These are phyloP conservation scores for Adela reaumurella DNA, from an alignment of 2,888 invertebrate species.

Conservation along the genomic window DNA sequence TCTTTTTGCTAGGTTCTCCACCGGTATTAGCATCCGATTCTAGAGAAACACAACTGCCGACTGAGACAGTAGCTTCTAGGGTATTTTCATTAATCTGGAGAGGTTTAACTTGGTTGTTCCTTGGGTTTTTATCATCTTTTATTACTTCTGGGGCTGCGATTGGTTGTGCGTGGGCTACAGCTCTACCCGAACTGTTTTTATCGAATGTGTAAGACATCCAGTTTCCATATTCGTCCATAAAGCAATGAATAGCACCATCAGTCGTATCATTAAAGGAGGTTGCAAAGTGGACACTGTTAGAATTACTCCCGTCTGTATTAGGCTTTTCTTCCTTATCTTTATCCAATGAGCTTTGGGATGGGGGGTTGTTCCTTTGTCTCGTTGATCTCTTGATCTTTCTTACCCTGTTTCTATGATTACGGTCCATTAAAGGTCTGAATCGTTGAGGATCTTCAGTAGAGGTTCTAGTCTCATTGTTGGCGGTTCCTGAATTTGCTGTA, in stretches of 20 bases:
- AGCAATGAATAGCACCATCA: constrained; percentile 82
- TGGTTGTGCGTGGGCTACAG: constrained; percentile 33
- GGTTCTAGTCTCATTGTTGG: constrained; percentile 21
- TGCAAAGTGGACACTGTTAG: constrained; percentile 62
- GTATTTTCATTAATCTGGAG: constrained; percentile 33
- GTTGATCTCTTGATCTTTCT: constrained; percentile 55
- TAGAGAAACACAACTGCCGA: constrained; percentile 47
- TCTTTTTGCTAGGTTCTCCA: constrained; percentile 9
- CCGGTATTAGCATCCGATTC: constrained; percentile 35
- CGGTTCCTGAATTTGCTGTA: constrained; percentile 20
- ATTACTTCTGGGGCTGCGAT: constrained; percentile 26
- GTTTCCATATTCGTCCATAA: constrained; percentile 80
- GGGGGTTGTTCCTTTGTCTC: constrained; percentile 41
- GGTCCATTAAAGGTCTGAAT: constrained; percentile 43
- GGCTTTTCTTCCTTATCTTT: constrained; percentile 28
- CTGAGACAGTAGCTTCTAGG: constrained; percentile 34
- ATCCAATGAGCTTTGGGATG: constrained; percentile 24
- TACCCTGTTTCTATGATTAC: constrained; percentile 48
- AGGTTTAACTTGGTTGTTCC: constrained; percentile 26
- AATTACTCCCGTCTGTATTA: constrained; percentile 25
- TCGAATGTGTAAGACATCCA: constrained; percentile 88
- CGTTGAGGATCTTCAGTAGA: constrained; percentile 32
- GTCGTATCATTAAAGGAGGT: constrained; percentile 78
- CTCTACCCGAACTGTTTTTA: constrained; percentile 62
- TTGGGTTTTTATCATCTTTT: constrained; percentile 25